Evolutionary conservation across 2,113 vertebrate species (phyloP).

Genomic region (Nerophis lumbriciformis): DNA sequence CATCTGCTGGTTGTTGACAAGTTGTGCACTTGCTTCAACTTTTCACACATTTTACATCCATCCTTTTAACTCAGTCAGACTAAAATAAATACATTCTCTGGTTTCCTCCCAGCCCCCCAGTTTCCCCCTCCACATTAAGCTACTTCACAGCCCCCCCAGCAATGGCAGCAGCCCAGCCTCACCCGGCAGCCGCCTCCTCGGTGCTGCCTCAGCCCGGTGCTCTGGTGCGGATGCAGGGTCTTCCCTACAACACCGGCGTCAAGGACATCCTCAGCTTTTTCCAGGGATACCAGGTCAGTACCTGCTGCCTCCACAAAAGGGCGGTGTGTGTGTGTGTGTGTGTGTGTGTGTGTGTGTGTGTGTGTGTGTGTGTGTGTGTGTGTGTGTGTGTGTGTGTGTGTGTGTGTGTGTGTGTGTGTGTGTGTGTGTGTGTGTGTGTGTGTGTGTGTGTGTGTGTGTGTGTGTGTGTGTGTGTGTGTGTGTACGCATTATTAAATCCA

Average conservation of each 20-base stretch:
- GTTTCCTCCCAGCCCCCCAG: slow-evolving; percentile 78
- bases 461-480: not conserved
- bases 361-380: not conserved
- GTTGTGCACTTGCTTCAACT: not conserved
- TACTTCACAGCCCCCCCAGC: slow-evolving; percentile 87
- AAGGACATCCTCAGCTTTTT: slow-evolving; percentile 97
- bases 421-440: not conserved
- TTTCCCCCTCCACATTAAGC: slow-evolving; percentile 87
- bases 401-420: not conserved
- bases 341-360: not conserved
- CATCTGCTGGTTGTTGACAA: not conserved
- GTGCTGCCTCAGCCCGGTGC: slow-evolving; percentile 83
- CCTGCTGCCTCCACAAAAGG: not conserved
- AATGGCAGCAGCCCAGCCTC: slow-evolving; percentile 75
- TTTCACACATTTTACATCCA: not conserved
- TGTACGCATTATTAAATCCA: not conserved
- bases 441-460: not conserved
- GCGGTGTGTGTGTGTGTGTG: no score
- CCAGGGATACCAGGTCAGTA: slow-evolving; percentile 93
- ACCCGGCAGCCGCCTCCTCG: slow-evolving; percentile 59
- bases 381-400: not conserved
- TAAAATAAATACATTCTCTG: not conserved
- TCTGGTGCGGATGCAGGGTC: slow-evolving; percentile 92
- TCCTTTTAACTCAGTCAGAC: not conserved
- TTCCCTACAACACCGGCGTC: slow-evolving; percentile 89